Conservation (phyloP, 2,888 invertebrate genomes). For the Ornithoptera alexandrae region DNA sequence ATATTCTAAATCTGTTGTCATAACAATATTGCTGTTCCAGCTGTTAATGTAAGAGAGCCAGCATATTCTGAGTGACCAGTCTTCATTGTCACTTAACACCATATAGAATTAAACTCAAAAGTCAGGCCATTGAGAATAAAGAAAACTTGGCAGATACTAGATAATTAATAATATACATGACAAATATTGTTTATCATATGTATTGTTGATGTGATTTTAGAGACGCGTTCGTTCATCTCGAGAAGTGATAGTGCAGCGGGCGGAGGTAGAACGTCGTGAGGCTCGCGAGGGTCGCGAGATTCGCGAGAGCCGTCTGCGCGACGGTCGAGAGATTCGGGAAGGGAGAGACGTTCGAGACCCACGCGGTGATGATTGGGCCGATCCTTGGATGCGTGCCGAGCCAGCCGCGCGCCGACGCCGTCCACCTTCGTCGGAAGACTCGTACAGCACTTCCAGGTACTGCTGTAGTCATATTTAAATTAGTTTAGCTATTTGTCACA, state of each 20-base stretch:
- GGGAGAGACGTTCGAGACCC: slow-evolving; percentile 43
- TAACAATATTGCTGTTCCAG: no score
- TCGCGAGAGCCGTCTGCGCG: slow-evolving; percentile 41
- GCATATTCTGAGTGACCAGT: no score
- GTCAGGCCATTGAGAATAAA: no score
- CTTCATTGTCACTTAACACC: no score
- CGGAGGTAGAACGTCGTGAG: slow-evolving; percentile 63
- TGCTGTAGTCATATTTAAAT: slow-evolving; percentile 3
- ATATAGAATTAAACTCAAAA: no score
- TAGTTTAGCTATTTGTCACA: no score
- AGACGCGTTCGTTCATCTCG: slow-evolving; percentile 82
- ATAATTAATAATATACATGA: no score
- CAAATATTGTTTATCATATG: no score
- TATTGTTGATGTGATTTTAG: slow-evolving; percentile 36
- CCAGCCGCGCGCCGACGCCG: slow-evolving; percentile 66
- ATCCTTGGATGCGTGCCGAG: slow-evolving; percentile 92
- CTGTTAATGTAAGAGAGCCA: no score
- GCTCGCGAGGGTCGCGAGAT: slow-evolving; percentile 39
- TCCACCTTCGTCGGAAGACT: slow-evolving; percentile 70
- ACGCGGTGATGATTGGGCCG: slow-evolving; percentile 94
- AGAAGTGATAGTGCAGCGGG: slow-evolving; percentile 87
- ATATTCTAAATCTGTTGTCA: no score
- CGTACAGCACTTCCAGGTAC: slow-evolving; percentile 74
- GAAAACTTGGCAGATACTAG: no score
- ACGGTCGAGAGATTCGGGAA: slow-evolving; percentile 40